Percentiles rank a stretch among this genome's conserved stretches.
phyloP scores from a whole-genome alignment of 2,888 invertebrate species.

The Trissolcus brochymenae region DNA sequence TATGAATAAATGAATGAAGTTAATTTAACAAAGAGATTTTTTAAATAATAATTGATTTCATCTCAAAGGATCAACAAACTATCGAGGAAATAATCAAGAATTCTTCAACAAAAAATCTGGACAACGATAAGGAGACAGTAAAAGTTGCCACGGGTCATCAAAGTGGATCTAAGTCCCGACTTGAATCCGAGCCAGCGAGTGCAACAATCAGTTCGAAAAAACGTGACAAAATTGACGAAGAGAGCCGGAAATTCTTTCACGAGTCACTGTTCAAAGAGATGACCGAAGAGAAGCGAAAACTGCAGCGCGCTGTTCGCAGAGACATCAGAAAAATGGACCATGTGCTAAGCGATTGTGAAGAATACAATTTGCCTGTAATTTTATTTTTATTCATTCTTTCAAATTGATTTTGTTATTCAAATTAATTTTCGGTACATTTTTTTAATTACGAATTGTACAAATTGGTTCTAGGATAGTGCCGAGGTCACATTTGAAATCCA shows the following conservation, averaged over 20 bases:
- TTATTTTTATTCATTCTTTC: not conserved
- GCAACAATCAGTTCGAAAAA: not conserved
- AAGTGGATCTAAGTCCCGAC: too few relatives aligned
- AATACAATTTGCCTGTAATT: slow-evolving; percentile 18
- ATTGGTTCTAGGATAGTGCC: slow-evolving; percentile 11
- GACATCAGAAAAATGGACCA: slow-evolving; percentile 67
- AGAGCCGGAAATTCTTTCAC: slow-evolving; percentile 9
- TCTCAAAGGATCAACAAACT: too few relatives aligned
- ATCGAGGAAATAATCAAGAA: too few relatives aligned
- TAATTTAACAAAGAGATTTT: too few relatives aligned
- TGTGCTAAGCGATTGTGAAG: slow-evolving; percentile 53
- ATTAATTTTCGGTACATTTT: not conserved
- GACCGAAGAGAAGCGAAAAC: slow-evolving; percentile 51
- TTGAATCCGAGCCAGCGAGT: too few relatives aligned
- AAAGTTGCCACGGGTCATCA: too few relatives aligned
- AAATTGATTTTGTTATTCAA: too few relatives aligned
- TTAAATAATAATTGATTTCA: too few relatives aligned
- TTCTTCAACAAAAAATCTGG: too few relatives aligned
- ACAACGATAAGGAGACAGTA: too few relatives aligned
- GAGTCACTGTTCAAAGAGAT: slow-evolving; percentile 5
- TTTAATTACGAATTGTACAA: not conserved
- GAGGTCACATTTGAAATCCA: slow-evolving; percentile 55
- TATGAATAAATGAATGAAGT: too few relatives aligned
- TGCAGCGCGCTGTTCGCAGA: slow-evolving; percentile 61
- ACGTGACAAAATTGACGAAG: slow-evolving; percentile 8